Base-by-base conservation (phyloP, 2,113 vertebrate species). In the Chamaetylas fuelleborni region DNA sequence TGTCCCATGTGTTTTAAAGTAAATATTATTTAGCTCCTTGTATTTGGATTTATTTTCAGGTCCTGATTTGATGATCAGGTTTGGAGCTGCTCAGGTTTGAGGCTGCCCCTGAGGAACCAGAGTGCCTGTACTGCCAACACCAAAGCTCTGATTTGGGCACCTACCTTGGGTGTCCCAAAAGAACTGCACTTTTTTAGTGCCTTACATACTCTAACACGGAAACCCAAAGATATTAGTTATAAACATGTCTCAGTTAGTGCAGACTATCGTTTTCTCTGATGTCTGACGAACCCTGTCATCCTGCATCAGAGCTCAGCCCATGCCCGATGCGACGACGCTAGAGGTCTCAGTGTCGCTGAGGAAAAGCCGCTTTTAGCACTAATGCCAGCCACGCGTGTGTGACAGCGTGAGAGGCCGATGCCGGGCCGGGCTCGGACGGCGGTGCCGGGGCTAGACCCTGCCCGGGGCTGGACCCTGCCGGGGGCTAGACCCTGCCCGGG, bases 321-420 rank as follows among this genome's bases (percentile, higher is more conserved):
- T 88, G 74, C 86, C 86, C 24, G 9, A 40, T 16, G 71, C 1
- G 38, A 42, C 8, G 38, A 87, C 85, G 12, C 90, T 78, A 87
- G 92, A 93, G 85, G 88, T 95, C 94, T 87, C 95, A 87, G 88
- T 5, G 14, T 29, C 2, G 38, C 88, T 1, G 20, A 62, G 81
- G 42, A 94, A 86, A 93, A 78, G 47, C 88, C 14, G 70, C 28
- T 94, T 87, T 79, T 42, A 78, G 81, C 88, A 38, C 26, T 23
- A 48, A 84, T 47, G 54, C 22, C 77, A 19, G 43, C 16, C 45
- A 2, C 25, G 31, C 19, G 62, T 42, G 29, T 51, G 78, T 24
- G 79, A 8, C 62, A 15, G 50, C 11, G 57, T 4, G 69, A 36
- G 72, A 28, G 54, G 65, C 34, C 2, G 23, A 4, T 23, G 81